These are phyloP conservation scores for Hartigia nigra DNA, from an alignment of 2,888 invertebrate genomes.

Conservation along the genomic window DNA sequence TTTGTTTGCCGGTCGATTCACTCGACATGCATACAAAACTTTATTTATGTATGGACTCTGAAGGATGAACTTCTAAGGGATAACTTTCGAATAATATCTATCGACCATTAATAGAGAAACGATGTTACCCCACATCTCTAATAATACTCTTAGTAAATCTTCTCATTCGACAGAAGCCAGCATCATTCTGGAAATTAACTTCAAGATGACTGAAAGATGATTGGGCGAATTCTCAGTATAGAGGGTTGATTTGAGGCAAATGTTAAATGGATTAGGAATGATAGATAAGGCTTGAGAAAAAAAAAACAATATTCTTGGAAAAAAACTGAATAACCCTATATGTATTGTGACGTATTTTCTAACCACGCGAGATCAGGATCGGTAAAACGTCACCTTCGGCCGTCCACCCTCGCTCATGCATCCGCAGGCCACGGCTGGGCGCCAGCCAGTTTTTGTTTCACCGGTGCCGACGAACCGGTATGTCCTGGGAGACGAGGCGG, in stretches of 20 bases:
- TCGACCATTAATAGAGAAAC: not conserved
- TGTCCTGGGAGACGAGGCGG: too few relatives aligned
- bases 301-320: not conserved
- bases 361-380: too few relatives aligned
- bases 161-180: not conserved
- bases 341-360: too few relatives aligned
- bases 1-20: constrained; percentile 47
- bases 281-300: not conserved
- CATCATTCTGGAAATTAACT: not conserved
- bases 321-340: not conserved
- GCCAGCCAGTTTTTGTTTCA: too few relatives aligned
- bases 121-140: not conserved
- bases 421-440: too few relatives aligned
- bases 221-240: not conserved
- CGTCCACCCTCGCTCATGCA: too few relatives aligned
- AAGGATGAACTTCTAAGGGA: constrained; percentile 4
- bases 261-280: not conserved
- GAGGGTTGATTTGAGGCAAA: not conserved
- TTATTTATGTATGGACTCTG: constrained; percentile 44
- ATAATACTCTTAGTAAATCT: not conserved
- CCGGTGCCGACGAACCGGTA: too few relatives aligned
- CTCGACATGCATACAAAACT: constrained; percentile 54
- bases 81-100: constrained; percentile 43
- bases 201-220: not conserved
- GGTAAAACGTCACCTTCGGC: too few relatives aligned